Evolutionary conservation across 2,888 invertebrate genomes (phyloP), one percentile per base, ranked within the genome.

Genomic region (Caprella mutica): DNA sequence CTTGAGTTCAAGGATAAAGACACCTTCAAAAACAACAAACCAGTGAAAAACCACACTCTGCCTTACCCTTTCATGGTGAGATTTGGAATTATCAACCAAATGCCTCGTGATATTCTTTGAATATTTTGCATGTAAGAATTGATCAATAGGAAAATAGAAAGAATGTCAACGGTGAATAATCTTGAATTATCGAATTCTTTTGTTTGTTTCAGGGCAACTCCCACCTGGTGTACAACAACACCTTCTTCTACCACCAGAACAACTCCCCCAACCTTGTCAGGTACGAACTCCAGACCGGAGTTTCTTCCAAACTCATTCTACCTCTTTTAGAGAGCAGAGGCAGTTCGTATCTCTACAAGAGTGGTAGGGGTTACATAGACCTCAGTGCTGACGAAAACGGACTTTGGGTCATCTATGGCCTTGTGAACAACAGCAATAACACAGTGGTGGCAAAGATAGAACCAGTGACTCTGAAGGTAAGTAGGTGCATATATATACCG

Each of bases 351-450:
- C 77, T 94, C 3, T 94, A 93, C 71, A 80, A 81, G 17, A 67
- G 69, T 3, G 67, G 58, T 29, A 68, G 72, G 71, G 89, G 87
- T 70, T 85, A 86, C 76, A 86, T 94, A 69, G 97, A 98, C 72
- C 87, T 97, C 69, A 86, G 86, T 67, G 86, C 88, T 1, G 97
- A 98, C 70, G 96, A 97, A 71, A 96, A 96, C 70, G 97, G 96
- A 52, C 77, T 98, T 8, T 98, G 97, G 97, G 84, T 86, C 5
- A 86, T 96, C 66, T 96, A 92, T 70, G 83, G 85, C 1, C 81
- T 87, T 27, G 80, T 82, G 43, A 80, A 82, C 44, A 77, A 80
- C 33, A 80, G 82, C 44, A 77, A 80, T 33, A 71, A 71, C 17
- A 87, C 91, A 0, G 83, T 89, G 8, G 63, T 63, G 12, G 82